These are phyloP conservation scores for Euleptes europaea DNA, from an alignment of 2,113 vertebrate species.

Conservation along the genomic window DNA sequence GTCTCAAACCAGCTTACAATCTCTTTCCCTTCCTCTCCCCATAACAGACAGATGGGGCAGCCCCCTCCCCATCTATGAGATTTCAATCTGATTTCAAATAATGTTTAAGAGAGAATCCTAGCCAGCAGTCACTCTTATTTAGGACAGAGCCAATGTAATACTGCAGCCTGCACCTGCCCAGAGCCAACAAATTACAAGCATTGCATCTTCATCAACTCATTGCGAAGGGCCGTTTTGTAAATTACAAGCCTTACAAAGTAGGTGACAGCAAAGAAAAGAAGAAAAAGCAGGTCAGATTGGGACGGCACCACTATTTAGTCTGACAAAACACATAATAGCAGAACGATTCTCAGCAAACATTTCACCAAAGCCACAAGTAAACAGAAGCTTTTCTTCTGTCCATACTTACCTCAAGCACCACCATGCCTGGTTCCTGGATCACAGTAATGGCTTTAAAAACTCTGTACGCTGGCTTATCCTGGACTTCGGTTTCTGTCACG, in stretches of 20 bases:
- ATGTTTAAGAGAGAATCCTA: not conserved
- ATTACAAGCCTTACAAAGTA: not conserved
- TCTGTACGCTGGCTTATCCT: conserved; percentile 89
- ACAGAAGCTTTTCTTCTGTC: not conserved
- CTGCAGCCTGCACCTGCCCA: not conserved
- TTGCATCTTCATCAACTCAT: not conserved
- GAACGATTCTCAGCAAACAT: not conserved
- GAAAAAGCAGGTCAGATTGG: too few species aligned
- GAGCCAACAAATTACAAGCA: not conserved
- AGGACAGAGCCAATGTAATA: too few species aligned
- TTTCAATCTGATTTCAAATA: not conserved
- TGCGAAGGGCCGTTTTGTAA: not conserved
- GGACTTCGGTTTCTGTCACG: conserved; percentile 92
- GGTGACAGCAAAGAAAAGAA: not conserved
- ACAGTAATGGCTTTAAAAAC: conserved; percentile 93
- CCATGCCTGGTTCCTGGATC: conserved; percentile 90
- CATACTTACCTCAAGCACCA: conserved; percentile 88
- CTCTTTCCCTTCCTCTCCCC: too few species aligned
- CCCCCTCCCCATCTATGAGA: too few species aligned
- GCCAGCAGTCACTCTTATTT: not conserved
- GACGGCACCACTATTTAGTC: not conserved
- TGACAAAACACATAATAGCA: not conserved
- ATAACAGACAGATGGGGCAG: too few species aligned
- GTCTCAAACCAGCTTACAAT: too few species aligned
- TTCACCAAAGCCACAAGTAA: not conserved